phyloP scores from a whole-genome alignment of 2,797 vertebrate species.

The Lateolabrax maculatus region DNA sequence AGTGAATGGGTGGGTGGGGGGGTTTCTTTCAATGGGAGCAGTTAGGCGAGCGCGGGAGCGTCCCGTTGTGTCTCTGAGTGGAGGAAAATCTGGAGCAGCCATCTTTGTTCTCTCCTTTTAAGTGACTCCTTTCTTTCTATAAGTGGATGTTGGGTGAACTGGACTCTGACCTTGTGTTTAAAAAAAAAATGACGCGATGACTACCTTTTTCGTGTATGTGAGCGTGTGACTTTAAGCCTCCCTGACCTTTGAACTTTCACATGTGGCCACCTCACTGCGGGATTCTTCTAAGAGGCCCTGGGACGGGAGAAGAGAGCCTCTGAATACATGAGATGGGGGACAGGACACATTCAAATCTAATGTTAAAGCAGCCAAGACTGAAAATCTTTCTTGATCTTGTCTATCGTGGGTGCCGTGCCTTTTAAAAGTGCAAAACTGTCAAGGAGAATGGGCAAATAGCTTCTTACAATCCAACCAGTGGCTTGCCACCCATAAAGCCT shows the following conservation, averaged over 20 bases:
- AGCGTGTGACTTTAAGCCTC: conserved; percentile 23
- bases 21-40: conserved; percentile 47
- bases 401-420: not conserved
- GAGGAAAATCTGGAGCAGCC: conserved; percentile 14
- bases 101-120: conserved; percentile 2
- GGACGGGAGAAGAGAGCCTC: conserved; percentile 5
- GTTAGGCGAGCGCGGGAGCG: conserved; percentile 1
- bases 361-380: conserved; percentile 3
- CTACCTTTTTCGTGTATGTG: not conserved
- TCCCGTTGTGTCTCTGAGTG: conserved; percentile 34
- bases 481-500: not conserved
- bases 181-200: not conserved
- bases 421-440: not conserved
- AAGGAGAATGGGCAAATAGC: not conserved
- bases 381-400: not conserved
- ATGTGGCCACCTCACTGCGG: conserved; percentile 16
- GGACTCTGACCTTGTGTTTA: conserved; percentile 28
- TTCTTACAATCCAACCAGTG: conserved; percentile 1
- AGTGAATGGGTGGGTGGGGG: conserved; percentile 43
- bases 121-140: not conserved
- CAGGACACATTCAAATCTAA: not conserved
- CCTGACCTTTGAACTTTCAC: conserved; percentile 37
- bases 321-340: not conserved
- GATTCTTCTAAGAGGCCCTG: not conserved
- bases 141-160: conserved; percentile 33